Conservation (phyloP, 2,888 invertebrate genomes). For the Tiphia femorata region DNA sequence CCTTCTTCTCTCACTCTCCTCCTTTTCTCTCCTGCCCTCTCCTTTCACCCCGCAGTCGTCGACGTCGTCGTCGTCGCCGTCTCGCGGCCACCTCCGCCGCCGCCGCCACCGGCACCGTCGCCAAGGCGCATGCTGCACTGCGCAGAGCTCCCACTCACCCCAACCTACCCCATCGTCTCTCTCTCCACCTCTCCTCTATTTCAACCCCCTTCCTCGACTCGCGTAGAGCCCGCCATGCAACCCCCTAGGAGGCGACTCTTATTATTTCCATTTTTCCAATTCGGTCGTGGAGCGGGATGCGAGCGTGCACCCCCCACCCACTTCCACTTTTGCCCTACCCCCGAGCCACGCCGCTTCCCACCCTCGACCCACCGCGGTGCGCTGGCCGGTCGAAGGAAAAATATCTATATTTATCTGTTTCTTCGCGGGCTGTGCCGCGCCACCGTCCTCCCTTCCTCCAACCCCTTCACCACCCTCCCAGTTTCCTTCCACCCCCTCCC, state of each 20-base stretch:
- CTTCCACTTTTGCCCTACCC: conserved; percentile 17
- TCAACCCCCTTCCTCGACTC: conserved; percentile 17
- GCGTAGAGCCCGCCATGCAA: conserved; percentile 41
- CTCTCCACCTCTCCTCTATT: conserved; percentile 14
- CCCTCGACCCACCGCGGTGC: conserved; percentile 10
- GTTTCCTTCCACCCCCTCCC: background rate
- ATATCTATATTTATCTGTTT: conserved; percentile 67
- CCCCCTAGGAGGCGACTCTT: conserved; percentile 57
- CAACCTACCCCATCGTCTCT: conserved; percentile 36
- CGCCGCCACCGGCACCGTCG: conserved; percentile 7
- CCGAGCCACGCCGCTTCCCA: conserved; percentile 9
- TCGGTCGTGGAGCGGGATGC: conserved; percentile 57
- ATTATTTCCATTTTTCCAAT: conserved; percentile 68
- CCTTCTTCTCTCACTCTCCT: too few species aligned
- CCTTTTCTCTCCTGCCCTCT: too few species aligned
- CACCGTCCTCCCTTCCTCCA: conserved; percentile 2
- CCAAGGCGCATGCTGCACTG: conserved; percentile 63
- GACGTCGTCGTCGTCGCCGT: too few species aligned
- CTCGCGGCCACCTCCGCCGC: too few species aligned
- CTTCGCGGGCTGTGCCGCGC: conserved; percentile 54
- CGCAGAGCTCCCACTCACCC: conserved; percentile 56
- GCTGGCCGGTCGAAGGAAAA: conserved; percentile 53
- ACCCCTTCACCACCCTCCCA: background rate
- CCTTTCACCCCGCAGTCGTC: too few species aligned
- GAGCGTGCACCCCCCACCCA: conserved; percentile 41